Base-by-base conservation (phyloP, 2,113 vertebrate genomes). In the Patagioenas fasciata region DNA sequence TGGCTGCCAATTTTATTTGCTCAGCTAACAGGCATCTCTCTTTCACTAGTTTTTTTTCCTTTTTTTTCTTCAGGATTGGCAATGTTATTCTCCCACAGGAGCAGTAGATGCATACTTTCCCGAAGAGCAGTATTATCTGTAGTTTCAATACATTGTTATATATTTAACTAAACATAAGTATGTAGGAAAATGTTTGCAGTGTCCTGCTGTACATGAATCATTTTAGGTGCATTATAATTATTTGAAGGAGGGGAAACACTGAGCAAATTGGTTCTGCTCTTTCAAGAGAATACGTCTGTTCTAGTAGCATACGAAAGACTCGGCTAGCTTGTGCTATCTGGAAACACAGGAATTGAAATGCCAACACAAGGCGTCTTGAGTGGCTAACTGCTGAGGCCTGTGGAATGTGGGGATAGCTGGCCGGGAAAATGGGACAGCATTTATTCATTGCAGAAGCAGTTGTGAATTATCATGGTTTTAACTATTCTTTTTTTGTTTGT, bases 1-100 rank as follows among this genome's bases (percentile, higher is more conserved):
- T 85, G 88, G 56, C 81, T 96, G 91, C 67, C 51, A 38, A 13
- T 88, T 93, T 90, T 88, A 87, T 96, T 93, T 88, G 54, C 90
- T 95, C 85, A 96, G 83, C 74, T 77, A 82, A 89, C 82, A 95
- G 48, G 67, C 82, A 85, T 96, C 71, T 74, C 54, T 80, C 28
- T 20, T 71, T 62, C 29, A 29, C 32, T 89, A 67, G 47, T 73
- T 88, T 89, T 73, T 80, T 81, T 88, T 93, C 67, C 67, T 18
- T 81, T 88, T 94, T 67, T 71, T 19, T 9, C 17, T 47, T 73
- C 54, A 62, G 47, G 42, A 36, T 88, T 88, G 60, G 89, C 71
- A 66, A 18, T 20, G 42, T 44, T 77, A 20, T 4, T 21, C 16
- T 96, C 94, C 89, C 91, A 50, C 47, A 75, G 54, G 94, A 91